Percentiles rank a stretch among this genome's conserved stretches.
Conservation (phyloP, 2,113 vertebrate species). For the Psittacula cyanocephala region DNA sequence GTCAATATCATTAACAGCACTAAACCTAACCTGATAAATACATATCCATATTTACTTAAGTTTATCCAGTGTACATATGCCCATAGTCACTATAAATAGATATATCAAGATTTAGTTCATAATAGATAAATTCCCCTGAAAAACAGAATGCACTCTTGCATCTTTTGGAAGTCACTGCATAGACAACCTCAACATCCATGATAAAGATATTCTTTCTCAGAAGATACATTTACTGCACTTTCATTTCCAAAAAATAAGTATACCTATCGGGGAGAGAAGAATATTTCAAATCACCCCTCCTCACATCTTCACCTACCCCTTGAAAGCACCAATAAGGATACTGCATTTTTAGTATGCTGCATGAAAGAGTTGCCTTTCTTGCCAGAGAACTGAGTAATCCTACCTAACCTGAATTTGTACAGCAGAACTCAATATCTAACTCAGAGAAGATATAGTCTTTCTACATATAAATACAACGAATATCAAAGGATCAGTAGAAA, state of each 20-base stretch:
- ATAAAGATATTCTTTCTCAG: neutral
- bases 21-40: neutral
- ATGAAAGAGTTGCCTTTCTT: neutral
- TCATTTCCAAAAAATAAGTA: neutral
- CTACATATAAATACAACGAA: neutral
- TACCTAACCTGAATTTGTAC: neutral
- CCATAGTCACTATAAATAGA: neutral
- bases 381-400: neutral
- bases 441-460: neutral
- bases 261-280: neutral
- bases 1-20: neutral
- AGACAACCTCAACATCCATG: neutral
- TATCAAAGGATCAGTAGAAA: neutral
- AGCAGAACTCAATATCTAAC: neutral
- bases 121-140: neutral
- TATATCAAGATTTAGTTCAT: neutral
- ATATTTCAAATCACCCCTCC: neutral
- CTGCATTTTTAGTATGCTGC: neutral
- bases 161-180: neutral
- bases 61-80: neutral
- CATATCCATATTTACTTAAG: neutral
- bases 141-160: neutral
- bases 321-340: neutral
- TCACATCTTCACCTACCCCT: neutral
- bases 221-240: neutral